A percentile compares a stretch with the other conserved stretches of the same genome.
These are phyloP conservation scores for Bovichtus diacanthus DNA, from an alignment of 2,797 vertebrate species.

Conservation along the genomic window DNA sequence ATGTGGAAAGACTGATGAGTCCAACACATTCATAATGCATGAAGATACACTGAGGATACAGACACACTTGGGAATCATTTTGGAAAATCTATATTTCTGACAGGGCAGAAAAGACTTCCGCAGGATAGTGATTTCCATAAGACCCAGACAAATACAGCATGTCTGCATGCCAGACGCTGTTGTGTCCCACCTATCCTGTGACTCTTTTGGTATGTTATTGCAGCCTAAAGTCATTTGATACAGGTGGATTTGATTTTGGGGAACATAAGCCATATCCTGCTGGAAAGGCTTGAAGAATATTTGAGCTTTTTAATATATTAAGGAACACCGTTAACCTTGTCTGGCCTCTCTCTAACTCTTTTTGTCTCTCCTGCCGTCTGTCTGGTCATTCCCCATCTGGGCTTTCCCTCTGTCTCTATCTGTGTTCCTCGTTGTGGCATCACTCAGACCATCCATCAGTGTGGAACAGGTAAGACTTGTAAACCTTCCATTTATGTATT, in stretches of 20 bases:
- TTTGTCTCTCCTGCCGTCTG: neutral
- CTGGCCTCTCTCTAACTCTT: neutral
- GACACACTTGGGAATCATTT: slow-evolving; percentile 4
- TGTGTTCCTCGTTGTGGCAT: neutral
- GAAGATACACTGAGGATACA: slow-evolving; percentile 5
- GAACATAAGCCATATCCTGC: slow-evolving; percentile 9
- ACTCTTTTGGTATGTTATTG: slow-evolving; percentile 35
- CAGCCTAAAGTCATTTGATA: slow-evolving; percentile 15
- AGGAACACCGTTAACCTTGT: slow-evolving; percentile 31
- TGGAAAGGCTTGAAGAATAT: slow-evolving; percentile 18
- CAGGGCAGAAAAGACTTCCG: slow-evolving; percentile 8
- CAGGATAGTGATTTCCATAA: slow-evolving; percentile 16
- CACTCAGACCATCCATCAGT: slow-evolving; percentile 84
- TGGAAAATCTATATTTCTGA: slow-evolving; percentile 36
- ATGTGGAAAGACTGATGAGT: neutral
- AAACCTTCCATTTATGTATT: neutral
- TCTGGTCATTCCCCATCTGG: neutral
- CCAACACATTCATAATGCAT: slow-evolving; percentile 12
- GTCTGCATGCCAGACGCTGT: slow-evolving; percentile 33
- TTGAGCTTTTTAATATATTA: slow-evolving; percentile 13
- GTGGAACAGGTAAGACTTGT: slow-evolving; percentile 86
- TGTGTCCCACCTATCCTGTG: slow-evolving; percentile 26
- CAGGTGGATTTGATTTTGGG: slow-evolving; percentile 47
- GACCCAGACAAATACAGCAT: slow-evolving; percentile 15
- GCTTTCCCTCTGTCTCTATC: slow-evolving; percentile 11